These are phyloP conservation scores for Acrobeloides nanus DNA, from an alignment of 2,888 invertebrate genomes.

Conservation along the genomic window DNA sequence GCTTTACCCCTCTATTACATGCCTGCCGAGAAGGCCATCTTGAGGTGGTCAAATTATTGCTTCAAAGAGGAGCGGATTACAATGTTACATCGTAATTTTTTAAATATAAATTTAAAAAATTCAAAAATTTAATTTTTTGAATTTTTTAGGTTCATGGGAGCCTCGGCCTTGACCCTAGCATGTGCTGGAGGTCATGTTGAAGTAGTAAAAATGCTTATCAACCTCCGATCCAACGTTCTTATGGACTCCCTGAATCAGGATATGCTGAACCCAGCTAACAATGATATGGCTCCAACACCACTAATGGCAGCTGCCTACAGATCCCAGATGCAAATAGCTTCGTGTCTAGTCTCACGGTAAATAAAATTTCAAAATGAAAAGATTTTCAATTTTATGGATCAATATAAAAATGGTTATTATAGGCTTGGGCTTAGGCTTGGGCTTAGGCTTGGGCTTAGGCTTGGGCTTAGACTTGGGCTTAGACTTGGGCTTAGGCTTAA, in stretches of 20 bases:
- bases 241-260: background rate
- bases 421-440: too few species aligned
- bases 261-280: background rate
- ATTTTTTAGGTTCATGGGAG: conserved; percentile 14
- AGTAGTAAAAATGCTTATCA: conserved; percentile 17
- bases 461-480: too few species aligned
- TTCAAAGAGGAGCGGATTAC: conserved; percentile 39
- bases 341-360: conserved; percentile 11
- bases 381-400: too few species aligned
- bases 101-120: background rate
- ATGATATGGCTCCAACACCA: conserved; percentile 31
- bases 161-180: conserved; percentile 19
- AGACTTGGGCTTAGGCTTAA: too few species aligned
- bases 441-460: too few species aligned
- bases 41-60: conserved; percentile 35
- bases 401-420: too few species aligned
- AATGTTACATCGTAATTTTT: conserved; percentile 26
- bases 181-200: conserved; percentile 23
- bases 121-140: conserved; percentile 8
- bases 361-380: conserved; percentile 8
- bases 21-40: conserved; percentile 45
- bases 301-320: conserved; percentile 39
- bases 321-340: conserved; percentile 26
- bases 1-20: conserved; percentile 44
- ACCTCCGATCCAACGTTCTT: conserved; percentile 11